These are phyloP conservation scores for Pardalotus punctatus DNA, from an alignment of 2,113 vertebrate genomes.

Conservation along the genomic window DNA sequence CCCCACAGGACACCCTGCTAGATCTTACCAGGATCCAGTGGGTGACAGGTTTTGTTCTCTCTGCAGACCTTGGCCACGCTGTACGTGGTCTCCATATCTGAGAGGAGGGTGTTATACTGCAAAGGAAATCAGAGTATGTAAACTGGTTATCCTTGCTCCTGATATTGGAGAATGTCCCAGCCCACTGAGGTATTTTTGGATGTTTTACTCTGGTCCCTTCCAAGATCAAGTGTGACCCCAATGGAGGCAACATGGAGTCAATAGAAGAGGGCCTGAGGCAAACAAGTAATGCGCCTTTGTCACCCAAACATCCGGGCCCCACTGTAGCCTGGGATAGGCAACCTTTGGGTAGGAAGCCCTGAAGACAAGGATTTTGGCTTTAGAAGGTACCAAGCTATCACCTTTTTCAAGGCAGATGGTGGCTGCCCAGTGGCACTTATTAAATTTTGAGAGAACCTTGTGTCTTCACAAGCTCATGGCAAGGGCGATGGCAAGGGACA, in stretches of 20 bases:
- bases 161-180: background rate
- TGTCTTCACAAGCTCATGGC: background rate
- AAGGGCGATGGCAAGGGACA: background rate
- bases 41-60: constrained; percentile 70
- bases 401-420: background rate
- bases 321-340: background rate
- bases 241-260: background rate
- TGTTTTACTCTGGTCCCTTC: background rate
- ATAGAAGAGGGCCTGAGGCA: background rate
- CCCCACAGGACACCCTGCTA: background rate
- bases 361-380: background rate
- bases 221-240: background rate
- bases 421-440: background rate
- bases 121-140: background rate
- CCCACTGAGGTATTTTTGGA: background rate
- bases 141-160: background rate
- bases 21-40: constrained; percentile 88
- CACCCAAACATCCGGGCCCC: background rate
- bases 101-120: constrained; percentile 89
- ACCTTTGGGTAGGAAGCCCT: background rate
- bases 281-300: background rate
- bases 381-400: background rate
- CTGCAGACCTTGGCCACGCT: constrained; percentile 88
- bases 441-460: background rate
- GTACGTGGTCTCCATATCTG: constrained; percentile 92